These are phyloP conservation scores for Eurystomus gularis DNA, from an alignment of 2,113 vertebrate genomes.

Conservation along the genomic window DNA sequence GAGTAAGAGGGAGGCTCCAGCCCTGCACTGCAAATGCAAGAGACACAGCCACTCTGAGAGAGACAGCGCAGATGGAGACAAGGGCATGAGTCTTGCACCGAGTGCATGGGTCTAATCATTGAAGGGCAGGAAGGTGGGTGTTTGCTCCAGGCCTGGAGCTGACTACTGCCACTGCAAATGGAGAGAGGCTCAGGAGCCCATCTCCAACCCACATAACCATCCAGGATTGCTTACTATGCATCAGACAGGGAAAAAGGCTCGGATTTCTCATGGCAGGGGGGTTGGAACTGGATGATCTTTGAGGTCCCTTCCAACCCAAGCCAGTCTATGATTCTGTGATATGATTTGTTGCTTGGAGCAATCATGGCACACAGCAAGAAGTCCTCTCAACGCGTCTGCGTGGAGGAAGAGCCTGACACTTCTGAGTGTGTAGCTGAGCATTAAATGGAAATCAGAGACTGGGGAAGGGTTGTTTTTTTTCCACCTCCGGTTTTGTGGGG, in stretches of 20 bases:
- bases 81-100: accelerated
- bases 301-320: too few relatives aligned
- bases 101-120: background rate
- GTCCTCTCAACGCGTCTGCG: background rate
- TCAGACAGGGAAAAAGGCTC: background rate
- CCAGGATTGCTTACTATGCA: background rate
- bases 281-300: too few relatives aligned
- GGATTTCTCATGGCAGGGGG: too few relatives aligned
- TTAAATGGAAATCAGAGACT: constrained; percentile 54
- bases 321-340: too few relatives aligned
- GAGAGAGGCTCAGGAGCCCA: background rate
- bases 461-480: background rate
- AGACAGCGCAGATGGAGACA: background rate
- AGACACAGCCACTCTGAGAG: background rate
- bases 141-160: background rate
- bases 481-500: constrained; percentile 22
- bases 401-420: background rate
- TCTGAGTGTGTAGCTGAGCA: background rate
- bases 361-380: background rate
- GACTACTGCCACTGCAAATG: background rate
- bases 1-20: background rate
- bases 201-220: background rate
- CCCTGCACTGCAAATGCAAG: background rate
- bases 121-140: background rate
- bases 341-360: background rate